A percentile compares a stretch with the other conserved stretches of the same genome.
Conservation (phyloP, 2,888 invertebrate species). For the Seira musarum region DNA sequence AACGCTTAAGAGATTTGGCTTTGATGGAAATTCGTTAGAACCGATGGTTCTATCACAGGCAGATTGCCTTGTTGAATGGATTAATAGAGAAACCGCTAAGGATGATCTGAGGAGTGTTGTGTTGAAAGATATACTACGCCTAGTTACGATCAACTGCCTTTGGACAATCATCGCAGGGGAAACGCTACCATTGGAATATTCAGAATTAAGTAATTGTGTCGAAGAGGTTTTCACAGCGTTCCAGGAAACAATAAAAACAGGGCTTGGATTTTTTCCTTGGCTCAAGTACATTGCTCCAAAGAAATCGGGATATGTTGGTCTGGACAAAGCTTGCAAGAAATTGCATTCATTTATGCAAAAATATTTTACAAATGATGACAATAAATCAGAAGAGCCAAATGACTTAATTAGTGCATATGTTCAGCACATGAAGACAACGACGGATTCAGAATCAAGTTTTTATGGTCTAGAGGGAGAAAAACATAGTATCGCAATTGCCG, state of each 20-base stretch:
- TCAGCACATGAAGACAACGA: constrained; percentile 41
- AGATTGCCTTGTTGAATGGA: neutral
- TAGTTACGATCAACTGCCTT: constrained; percentile 59
- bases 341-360: constrained; percentile 38
- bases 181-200: constrained; percentile 57
- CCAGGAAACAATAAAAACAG: constrained; percentile 16
- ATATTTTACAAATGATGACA: constrained; percentile 33
- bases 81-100: neutral
- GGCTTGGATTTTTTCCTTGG: constrained; percentile 49
- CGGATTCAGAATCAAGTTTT: constrained; percentile 60
- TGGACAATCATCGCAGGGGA: constrained; percentile 60
- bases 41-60: neutral
- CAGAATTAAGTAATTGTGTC: constrained; percentile 21
- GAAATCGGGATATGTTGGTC: constrained; percentile 48
- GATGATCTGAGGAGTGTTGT: neutral
- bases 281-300: constrained; percentile 52
- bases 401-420: constrained; percentile 62
- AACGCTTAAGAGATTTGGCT: neutral
- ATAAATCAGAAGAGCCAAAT: constrained; percentile 24
- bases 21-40: neutral
- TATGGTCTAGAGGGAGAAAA: constrained; percentile 49
- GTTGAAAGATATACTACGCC: neutral
- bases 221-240: neutral
- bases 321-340: constrained; percentile 18
- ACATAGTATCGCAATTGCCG: constrained; percentile 4